Percentiles rank a stretch among this genome's conserved stretches.
Conservation (phyloP, 2,797 vertebrate genomes). For the Caiman crocodilus region DNA sequence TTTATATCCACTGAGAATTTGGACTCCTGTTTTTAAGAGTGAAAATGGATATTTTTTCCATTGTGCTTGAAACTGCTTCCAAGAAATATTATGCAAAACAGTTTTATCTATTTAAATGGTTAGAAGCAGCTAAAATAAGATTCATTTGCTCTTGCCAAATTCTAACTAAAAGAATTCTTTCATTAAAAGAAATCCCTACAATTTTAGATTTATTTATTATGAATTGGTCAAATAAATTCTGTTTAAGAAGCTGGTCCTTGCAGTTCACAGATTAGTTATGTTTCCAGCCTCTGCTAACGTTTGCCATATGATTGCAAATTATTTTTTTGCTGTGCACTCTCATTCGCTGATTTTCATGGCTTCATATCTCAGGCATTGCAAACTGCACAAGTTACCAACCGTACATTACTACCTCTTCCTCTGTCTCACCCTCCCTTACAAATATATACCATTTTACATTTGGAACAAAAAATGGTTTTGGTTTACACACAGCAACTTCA, state of each 20-base stretch:
- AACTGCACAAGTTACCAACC: slow-evolving; percentile 1
- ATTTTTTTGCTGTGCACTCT: neutral
- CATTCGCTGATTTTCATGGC: neutral
- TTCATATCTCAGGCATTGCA: slow-evolving; percentile 13
- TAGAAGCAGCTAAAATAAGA: too few species aligned
- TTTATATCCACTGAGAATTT: neutral
- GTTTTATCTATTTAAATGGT: too few species aligned
- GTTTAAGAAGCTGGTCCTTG: neutral
- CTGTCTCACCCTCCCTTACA: slow-evolving; percentile 28
- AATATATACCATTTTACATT: neutral
- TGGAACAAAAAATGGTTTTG: slow-evolving; percentile 20
- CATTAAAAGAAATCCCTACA: neutral
- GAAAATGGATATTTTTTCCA: too few species aligned
- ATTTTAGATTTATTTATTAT: neutral
- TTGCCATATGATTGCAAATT: slow-evolving; percentile 5
- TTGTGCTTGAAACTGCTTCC: too few species aligned
- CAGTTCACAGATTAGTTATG: neutral
- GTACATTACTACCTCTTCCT: neutral
- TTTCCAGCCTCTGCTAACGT: neutral
- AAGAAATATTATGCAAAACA: too few species aligned
- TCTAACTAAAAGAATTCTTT: neutral
- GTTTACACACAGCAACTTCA: slow-evolving; percentile 41
- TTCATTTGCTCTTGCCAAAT: neutral
- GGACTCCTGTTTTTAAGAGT: neutral
- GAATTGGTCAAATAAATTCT: neutral